A percentile compares a stretch with the other conserved stretches of the same genome.
Evolutionary conservation across 2,113 vertebrate species (phyloP).

Genomic region (Oceanodroma tethys): DNA sequence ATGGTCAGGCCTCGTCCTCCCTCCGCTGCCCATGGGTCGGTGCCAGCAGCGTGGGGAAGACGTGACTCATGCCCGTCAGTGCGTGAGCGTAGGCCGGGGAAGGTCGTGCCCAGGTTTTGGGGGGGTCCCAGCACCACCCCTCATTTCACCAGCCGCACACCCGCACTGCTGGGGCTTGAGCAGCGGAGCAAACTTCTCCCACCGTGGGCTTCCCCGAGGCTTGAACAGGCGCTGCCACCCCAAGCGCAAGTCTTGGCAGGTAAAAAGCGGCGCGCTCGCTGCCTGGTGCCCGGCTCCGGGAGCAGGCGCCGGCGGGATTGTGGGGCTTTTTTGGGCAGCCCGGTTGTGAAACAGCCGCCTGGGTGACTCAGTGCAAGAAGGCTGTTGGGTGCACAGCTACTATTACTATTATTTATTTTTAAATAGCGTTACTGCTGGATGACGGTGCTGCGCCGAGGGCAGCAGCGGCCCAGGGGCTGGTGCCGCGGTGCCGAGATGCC

Average conservation of each 20-base stretch:
- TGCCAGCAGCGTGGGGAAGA: neutral
- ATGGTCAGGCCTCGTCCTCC: neutral
- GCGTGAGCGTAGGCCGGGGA: fast-evolving
- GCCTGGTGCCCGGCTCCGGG: neutral
- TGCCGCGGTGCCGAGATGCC: fast-evolving
- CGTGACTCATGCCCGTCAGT: fast-evolving
- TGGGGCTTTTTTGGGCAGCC: neutral
- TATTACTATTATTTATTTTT: neutral
- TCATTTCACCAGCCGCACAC: neutral
- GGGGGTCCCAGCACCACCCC: fast-evolving
- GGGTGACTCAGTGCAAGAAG: neutral
- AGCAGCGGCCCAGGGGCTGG: neutral
- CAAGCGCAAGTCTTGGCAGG: neutral
- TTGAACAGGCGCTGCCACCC: neutral
- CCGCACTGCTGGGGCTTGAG: neutral
- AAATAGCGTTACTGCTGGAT: neutral
- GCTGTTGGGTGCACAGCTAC: neutral
- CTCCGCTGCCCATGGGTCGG: fast-evolving
- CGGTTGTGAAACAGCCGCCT: neutral
- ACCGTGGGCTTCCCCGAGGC: neutral
- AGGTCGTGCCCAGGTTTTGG: fast-evolving
- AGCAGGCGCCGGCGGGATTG: neutral
- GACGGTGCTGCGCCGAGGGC: neutral
- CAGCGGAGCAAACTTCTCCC: neutral
- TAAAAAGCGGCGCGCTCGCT: neutral